Conservation (phyloP, 2,888 invertebrate genomes). For the Sussaba pulchella region DNA sequence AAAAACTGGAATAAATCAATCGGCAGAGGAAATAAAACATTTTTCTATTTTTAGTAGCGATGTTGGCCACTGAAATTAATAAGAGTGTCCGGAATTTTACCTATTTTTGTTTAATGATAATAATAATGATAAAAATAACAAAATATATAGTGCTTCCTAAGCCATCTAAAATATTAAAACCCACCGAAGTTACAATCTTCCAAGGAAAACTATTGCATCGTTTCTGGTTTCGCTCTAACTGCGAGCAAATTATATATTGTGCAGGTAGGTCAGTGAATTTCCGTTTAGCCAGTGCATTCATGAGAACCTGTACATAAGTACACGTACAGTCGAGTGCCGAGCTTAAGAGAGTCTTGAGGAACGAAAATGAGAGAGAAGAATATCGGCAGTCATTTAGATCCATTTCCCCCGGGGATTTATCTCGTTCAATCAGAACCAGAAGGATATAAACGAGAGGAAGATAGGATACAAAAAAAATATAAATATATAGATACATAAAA, state of each 20-base stretch:
- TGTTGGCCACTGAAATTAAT: too few species aligned
- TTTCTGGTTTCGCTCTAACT: too few species aligned
- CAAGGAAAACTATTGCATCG: too few species aligned
- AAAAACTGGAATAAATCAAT: not conserved
- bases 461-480: slow-evolving; percentile 19
- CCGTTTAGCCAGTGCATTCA: not conserved
- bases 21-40: too few species aligned
- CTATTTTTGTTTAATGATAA: too few species aligned
- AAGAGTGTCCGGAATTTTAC: too few species aligned
- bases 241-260: too few species aligned
- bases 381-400: slow-evolving; percentile 56
- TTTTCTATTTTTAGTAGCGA: too few species aligned
- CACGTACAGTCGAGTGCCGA: not conserved
- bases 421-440: slow-evolving; percentile 18
- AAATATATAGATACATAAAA: not conserved
- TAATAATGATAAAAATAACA: too few species aligned
- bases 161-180: too few species aligned
- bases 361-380: slow-evolving; percentile 10
- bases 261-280: slow-evolving; percentile 17
- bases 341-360: slow-evolving; percentile 16
- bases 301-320: slow-evolving; percentile 8
- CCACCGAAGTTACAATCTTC: too few species aligned
- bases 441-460: slow-evolving; percentile 25
- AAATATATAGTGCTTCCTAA: too few species aligned
- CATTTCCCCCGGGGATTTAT: slow-evolving; percentile 50